phyloP scores from a whole-genome alignment of 2,113 vertebrate species.

The Catharus bicknelli region DNA sequence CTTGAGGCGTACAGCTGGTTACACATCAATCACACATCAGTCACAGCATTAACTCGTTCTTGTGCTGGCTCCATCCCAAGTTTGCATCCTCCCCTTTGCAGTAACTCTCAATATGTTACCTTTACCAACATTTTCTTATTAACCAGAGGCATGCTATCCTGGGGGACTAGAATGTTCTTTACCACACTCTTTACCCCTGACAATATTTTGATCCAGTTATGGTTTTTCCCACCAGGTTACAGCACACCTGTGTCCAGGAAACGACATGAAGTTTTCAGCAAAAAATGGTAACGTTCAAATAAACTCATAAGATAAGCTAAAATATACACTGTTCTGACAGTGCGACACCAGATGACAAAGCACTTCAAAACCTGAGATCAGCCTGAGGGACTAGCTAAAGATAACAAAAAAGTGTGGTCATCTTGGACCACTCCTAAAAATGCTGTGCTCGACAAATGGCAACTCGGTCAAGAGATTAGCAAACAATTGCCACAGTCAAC shows the following conservation, averaged over 20 bases:
- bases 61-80: background rate
- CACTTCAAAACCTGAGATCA: conserved; percentile 3
- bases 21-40: background rate
- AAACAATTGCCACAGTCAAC: conserved; percentile 27
- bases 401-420: conserved; percentile 1
- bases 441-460: conserved; percentile 1
- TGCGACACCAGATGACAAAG: background rate
- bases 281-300: rapidly evolving
- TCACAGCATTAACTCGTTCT: background rate
- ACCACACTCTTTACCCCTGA: rapidly evolving
- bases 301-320: background rate
- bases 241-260: background rate
- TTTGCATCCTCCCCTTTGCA: background rate
- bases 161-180: background rate
- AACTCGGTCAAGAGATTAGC: conserved; percentile 24
- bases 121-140: background rate
- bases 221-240: background rate
- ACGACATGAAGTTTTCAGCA: background rate
- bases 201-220: background rate
- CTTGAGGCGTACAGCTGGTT: background rate
- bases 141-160: rapidly evolving
- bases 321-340: background rate
- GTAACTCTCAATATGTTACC: background rate
- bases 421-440: conserved; percentile 27
- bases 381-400: background rate